Conservation (phyloP, 2,888 invertebrate species). For the Scaptomyza caliginosa region DNA sequence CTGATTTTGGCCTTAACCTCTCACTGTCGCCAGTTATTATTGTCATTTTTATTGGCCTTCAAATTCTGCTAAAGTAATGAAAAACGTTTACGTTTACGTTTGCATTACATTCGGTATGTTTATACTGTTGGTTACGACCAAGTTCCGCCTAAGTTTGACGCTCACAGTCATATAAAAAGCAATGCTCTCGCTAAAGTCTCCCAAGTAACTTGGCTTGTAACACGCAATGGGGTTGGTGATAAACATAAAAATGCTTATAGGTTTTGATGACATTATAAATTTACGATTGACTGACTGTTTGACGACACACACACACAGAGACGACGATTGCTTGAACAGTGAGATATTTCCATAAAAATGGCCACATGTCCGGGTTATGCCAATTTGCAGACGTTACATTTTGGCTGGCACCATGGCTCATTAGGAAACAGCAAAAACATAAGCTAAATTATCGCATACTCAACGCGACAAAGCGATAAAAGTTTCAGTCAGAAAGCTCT, state of each 20-base stretch:
- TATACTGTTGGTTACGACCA: constrained; percentile 48
- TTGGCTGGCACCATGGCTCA: constrained; percentile 28
- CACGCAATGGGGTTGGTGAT: constrained; percentile 2
- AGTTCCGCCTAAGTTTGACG: constrained; percentile 59
- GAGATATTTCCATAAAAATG: constrained; percentile 15
- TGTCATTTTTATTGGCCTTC: constrained; percentile 66
- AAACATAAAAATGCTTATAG: constrained; percentile 60
- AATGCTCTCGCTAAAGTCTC: constrained; percentile 4
- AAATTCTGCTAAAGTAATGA: constrained; percentile 68
- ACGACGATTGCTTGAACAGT: constrained; percentile 33
- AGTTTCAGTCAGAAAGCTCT: constrained; percentile 9
- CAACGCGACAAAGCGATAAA: constrained; percentile 29
- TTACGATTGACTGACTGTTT: constrained; percentile 56
- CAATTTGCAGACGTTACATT: constrained; percentile 25
- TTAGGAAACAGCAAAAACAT: constrained; percentile 41
- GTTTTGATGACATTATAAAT: constrained; percentile 64
- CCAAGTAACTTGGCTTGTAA: constrained; percentile 31
- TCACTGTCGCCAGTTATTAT: constrained; percentile 48
- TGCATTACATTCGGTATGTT: constrained; percentile 53
- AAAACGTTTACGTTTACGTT: constrained; percentile 71
- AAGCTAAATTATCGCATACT: constrained; percentile 39
- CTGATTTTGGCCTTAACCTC: constrained; percentile 28
- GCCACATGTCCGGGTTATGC: constrained; percentile 12
- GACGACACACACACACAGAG: neutral
- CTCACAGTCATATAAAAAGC: constrained; percentile 54